Base-by-base conservation (phyloP, 2,797 vertebrate genomes). In the Paratrypauchen microcephalus region DNA sequence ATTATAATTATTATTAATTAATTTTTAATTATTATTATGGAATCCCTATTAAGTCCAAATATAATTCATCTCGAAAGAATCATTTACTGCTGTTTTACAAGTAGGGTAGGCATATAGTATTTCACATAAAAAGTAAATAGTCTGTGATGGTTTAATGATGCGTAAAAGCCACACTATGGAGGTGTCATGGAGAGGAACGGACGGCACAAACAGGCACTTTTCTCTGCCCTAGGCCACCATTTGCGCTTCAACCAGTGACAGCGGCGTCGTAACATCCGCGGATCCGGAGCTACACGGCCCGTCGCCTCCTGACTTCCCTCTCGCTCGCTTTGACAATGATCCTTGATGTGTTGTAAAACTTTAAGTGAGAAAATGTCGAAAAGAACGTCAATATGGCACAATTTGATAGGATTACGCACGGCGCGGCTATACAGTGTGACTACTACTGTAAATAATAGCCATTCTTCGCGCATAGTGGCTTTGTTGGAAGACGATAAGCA, bases 191-290 rank as follows among this genome's bases (percentile, higher is more conserved):
- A 73, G 66, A 66, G 79, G 23, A 68, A 66, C 26, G 55, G n/a
- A 41, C 5, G 18, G 71, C 55, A 68, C 54, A 74, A 73, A 15
- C 70, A 45, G 41, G 13, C 41, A 63, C 62, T 79, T 45, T 61
- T 56, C 69, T 63, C 48, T 59, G 47, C 50, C 57, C 36, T 30
- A 60, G 68, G 70, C 68, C 73, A 60, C 67, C 65, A 28, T 81
- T 75, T 69, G 71, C 79, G 69, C 4, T 47, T 69, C 70, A 26
- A 73, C 62, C 52, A 68, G 9, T 74, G 80, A 69, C 72, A 60
- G 69, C 57, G 73, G 47, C 54, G 65, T 72, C 52, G 62, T 69
- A 68, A 69, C 19, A 65, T 55, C 69, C 47, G 52, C 74, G 69
- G 56, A 16, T 24, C 26, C 45, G 0, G 54, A 68, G n/a, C 41